Evolutionary conservation across 2,113 vertebrate species (phyloP).

Genomic region (Orthonyx spaldingii): DNA sequence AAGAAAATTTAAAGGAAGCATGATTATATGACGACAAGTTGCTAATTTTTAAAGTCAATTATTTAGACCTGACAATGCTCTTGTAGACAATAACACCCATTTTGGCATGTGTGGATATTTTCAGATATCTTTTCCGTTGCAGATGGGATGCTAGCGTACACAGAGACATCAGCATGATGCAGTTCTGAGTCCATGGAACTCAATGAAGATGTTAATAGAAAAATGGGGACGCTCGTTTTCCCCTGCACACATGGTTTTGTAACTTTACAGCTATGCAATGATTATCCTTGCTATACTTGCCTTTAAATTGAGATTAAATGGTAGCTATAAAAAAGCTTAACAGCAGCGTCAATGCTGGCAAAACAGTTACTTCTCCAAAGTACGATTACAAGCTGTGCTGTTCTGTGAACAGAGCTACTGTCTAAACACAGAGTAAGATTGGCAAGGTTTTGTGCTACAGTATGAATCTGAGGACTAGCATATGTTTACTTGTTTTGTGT

Average conservation of each 20-base stretch:
- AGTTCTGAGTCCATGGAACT: not conserved
- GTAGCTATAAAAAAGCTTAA: not conserved
- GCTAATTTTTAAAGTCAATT: not conserved
- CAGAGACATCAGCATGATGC: not conserved
- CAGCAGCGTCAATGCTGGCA: not conserved
- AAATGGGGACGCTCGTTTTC: fast-evolving
- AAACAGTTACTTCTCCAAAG: not conserved
- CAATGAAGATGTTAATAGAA: not conserved
- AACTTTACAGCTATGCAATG: not conserved
- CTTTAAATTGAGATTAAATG: not conserved
- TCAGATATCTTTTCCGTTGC: not conserved
- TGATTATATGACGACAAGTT: not conserved
- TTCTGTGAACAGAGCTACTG: not conserved
- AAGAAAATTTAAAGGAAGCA: not conserved
- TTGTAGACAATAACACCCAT: not conserved
- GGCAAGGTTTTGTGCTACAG: not conserved
- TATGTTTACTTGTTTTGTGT: not conserved
- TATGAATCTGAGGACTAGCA: not conserved
- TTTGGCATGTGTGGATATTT: not conserved
- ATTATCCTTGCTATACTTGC: not conserved
- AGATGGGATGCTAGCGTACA: not conserved
- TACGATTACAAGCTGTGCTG: not conserved
- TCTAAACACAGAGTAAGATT: not conserved
- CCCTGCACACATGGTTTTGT: not conserved
- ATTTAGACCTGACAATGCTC: not conserved